Base-by-base conservation (phyloP, 2,888 invertebrate genomes). In the Augiades crinisus region DNA sequence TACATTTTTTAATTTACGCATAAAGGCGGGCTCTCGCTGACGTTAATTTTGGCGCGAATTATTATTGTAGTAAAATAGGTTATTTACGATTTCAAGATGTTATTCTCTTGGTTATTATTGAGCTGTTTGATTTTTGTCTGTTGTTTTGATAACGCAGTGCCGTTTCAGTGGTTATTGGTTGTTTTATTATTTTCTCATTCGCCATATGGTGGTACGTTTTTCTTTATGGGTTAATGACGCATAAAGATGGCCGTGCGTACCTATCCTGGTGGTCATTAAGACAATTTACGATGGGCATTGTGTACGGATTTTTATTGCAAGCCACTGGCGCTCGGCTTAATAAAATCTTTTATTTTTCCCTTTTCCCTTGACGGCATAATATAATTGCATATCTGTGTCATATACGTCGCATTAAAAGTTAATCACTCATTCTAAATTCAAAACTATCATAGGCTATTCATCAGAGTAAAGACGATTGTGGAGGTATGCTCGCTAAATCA, bases 271-370 rank as follows among this genome's bases (percentile, higher is more conserved):
- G 59, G 62, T 61, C 67, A 68, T 68, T 66, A 67, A 60, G 46
- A 55, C 56, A 58, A 62, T 68, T 69, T 70, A 70, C 60, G 64
- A 65, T 54, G 52, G 45, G 57, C 60, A 64, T 65, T 66, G 65
- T 65, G 54, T 62, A 57, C 53, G 57, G 53, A 57, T 61, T 62
- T 61, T 66, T 68, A 65, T 62, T 60, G 55, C 58, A 41, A 52
- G 34, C 57, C 58, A 59, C 49, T 55, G 52, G 62, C 57, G 58
- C 59, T 59, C 52, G 56, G 55, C 61, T 63, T 57, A 57, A 67
- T 68, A 65, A 67, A 65, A 65, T 57, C 58, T 64, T 64, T 65
- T 63, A 61, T 58, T 60, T 57, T 61, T 34, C 49, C 49, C 34
- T 43, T 49, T 41, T 41, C 34, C 7, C n/a, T 24, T 34, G 30